These are phyloP conservation scores for Oreochromis mossambicus DNA, from an alignment of 2,797 vertebrate species.

Conservation along the genomic window DNA sequence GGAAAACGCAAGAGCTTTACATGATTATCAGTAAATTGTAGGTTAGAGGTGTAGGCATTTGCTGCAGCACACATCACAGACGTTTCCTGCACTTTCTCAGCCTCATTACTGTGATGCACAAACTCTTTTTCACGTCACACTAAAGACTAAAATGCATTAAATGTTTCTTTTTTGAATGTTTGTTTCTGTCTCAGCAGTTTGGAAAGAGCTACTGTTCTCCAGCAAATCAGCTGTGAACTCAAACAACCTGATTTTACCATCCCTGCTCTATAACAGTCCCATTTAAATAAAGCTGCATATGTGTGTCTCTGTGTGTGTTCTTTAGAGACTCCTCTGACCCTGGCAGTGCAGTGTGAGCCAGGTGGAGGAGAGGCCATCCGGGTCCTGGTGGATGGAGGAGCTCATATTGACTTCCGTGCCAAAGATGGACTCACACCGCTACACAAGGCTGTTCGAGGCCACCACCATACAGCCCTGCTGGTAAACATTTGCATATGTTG, in stretches of 20 bases:
- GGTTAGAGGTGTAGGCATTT: neutral
- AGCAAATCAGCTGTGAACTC: neutral
- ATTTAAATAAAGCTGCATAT: neutral
- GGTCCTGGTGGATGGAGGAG: slow-evolving; percentile 86
- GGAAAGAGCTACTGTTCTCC: neutral
- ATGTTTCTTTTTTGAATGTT: neutral
- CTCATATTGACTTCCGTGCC: slow-evolving; percentile 91
- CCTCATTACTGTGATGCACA: neutral
- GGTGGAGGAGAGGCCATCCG: slow-evolving; percentile 87
- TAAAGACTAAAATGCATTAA: neutral
- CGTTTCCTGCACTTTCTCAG: neutral
- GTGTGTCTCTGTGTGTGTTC: neutral
- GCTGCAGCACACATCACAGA: neutral
- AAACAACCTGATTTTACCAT: neutral
- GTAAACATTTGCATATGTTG: slow-evolving; percentile 60
- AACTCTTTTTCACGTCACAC: neutral
- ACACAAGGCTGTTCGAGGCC: slow-evolving; percentile 88
- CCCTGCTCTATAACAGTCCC: neutral
- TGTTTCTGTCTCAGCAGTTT: neutral
- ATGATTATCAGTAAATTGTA: neutral
- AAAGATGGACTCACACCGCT: slow-evolving; percentile 90
- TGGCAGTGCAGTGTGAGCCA: slow-evolving; percentile 88
- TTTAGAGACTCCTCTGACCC: slow-evolving; percentile 87
- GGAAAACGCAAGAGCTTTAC: neutral
- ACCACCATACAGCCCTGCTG: slow-evolving; percentile 87